Evolutionary conservation across 2,113 vertebrate genomes (phyloP).

Genomic region (Panthera uncia): DNA sequence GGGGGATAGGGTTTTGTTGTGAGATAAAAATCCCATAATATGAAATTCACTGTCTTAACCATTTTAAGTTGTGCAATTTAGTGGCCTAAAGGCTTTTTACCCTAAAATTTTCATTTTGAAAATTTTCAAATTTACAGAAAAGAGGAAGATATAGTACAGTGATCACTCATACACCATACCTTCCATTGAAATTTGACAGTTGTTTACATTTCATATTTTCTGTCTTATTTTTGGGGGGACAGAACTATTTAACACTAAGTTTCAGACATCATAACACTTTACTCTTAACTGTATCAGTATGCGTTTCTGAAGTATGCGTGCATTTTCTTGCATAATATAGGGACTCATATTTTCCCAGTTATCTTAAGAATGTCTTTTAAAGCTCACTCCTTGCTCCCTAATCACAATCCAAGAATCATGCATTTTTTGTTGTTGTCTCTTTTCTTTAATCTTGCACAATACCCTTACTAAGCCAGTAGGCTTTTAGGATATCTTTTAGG

Average conservation of each 20-base stretch:
- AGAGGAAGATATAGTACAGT: neutral
- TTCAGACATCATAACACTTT: neutral
- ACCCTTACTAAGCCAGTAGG: neutral
- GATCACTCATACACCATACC: neutral
- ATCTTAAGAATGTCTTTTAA: constrained; percentile 20
- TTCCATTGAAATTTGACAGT: neutral
- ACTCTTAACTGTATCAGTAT: neutral
- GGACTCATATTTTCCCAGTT: constrained; percentile 8
- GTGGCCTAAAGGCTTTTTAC: neutral
- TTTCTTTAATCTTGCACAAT: neutral
- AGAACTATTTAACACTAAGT: constrained; percentile 12
- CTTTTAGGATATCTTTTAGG: neutral
- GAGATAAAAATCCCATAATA: neutral
- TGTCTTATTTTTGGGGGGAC: neutral
- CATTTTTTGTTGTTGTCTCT: neutral
- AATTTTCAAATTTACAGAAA: neutral
- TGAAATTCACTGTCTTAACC: neutral
- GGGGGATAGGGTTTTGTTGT: neutral
- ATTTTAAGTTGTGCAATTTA: neutral
- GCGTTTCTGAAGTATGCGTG: neutral
- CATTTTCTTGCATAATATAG: neutral
- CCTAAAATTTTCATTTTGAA: neutral
- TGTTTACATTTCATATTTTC: neutral
- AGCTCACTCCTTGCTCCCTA: neutral
- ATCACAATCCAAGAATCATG: neutral